Evolutionary conservation across 1,140 invertebrate species (phyloP).

Genomic region (Pteromalus puparum): DNA sequence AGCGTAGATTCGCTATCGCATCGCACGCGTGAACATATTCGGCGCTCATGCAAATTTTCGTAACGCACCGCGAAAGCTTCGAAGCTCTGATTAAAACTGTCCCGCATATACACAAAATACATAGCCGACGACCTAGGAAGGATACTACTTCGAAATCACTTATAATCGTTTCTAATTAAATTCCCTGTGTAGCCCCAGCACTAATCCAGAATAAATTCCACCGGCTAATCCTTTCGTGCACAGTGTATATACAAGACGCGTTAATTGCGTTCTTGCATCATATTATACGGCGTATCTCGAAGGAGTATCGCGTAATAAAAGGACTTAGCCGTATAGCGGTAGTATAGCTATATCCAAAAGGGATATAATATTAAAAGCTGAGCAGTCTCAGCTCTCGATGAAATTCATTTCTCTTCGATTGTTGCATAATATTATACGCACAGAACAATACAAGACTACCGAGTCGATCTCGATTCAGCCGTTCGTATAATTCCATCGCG

Average conservation of each 20-base stretch:
- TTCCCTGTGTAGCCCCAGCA: too few relatives aligned
- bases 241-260: neutral
- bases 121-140: neutral
- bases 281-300: neutral
- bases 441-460: neutral
- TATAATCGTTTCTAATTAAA: conserved; percentile 17
- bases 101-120: too few relatives aligned
- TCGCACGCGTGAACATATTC: conserved; percentile 24
- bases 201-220: conserved; percentile 26
- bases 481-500: conserved; percentile 56
- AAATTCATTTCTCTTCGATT: conserved; percentile 2
- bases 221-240: neutral
- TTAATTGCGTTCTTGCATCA: neutral
- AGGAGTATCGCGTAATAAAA: neutral
- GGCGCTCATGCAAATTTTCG: conserved; percentile 24
- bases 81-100: conserved; percentile 21
- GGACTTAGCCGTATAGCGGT: neutral
- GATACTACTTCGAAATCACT: conserved; percentile 2
- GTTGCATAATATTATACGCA: neutral
- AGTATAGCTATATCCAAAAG: too few relatives aligned
- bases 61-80: conserved; percentile 12
- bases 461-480: conserved; percentile 67
- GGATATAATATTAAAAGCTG: neutral
- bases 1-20: conserved; percentile 36
- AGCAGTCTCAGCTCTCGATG: neutral